Evolutionary conservation across 2,888 invertebrate species (phyloP).

Genomic region (Trichopoda pennipes): DNA sequence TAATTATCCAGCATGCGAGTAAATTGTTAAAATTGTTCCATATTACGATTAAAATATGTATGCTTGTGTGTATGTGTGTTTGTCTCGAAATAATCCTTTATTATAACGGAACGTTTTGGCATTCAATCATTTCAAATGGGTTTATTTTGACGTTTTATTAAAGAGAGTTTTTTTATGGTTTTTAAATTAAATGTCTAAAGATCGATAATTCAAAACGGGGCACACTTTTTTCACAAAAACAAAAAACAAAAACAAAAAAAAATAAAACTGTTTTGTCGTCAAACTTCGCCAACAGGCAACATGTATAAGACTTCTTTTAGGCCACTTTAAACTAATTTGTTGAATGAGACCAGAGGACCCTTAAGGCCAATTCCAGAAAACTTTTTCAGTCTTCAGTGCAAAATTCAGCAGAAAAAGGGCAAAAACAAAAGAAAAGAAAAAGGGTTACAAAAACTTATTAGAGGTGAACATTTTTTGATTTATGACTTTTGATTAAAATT

Average conservation of each 20-base stretch:
- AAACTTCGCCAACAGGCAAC: slow-evolving; percentile 30
- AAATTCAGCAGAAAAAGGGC: slow-evolving; percentile 15
- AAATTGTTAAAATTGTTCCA: slow-evolving; percentile 31
- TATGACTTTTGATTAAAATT: slow-evolving; percentile 77
- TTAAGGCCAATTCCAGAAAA: slow-evolving; percentile 69
- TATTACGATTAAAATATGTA: neutral
- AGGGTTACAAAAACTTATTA: slow-evolving; percentile 14
- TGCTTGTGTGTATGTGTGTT: neutral
- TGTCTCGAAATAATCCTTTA: slow-evolving; percentile 24
- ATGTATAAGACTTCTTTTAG: slow-evolving; percentile 14
- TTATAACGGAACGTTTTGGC: slow-evolving; percentile 67
- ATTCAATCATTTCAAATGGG: slow-evolving; percentile 63
- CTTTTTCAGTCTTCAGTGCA: slow-evolving; percentile 28
- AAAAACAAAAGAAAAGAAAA: neutral
- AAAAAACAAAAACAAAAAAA: slow-evolving; percentile 1
- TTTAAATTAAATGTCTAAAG: slow-evolving; percentile 48
- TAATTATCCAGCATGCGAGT: slow-evolving; percentile 34
- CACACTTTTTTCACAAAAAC: slow-evolving; percentile 48
- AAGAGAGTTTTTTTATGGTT: slow-evolving; percentile 2
- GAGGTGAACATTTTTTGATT: slow-evolving; percentile 73
- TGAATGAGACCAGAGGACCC: slow-evolving; percentile 52
- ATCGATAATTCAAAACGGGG: slow-evolving; percentile 43
- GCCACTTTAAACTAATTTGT: slow-evolving; percentile 62
- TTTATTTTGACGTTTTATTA: slow-evolving; percentile 59
- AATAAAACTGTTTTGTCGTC: slow-evolving; percentile 55